These are phyloP conservation scores for Pseudotriccus pelzelni DNA, from an alignment of 2,797 vertebrate genomes.

Conservation along the genomic window DNA sequence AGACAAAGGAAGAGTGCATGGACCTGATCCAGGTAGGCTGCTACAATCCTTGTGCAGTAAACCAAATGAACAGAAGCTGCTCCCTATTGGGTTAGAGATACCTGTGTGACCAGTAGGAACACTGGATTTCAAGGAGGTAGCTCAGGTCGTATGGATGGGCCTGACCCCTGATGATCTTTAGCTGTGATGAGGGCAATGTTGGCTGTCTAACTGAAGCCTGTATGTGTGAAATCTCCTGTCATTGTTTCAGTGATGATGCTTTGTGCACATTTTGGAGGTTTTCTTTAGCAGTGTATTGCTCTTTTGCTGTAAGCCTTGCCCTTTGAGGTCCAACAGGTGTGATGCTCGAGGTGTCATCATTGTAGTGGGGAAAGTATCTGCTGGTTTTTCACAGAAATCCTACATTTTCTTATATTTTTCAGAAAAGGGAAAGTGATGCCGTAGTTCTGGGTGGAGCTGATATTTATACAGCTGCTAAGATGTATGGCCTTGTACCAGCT, in stretches of 20 bases:
- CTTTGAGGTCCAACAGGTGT: background rate
- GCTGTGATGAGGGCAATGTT: background rate
- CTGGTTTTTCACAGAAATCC: background rate
- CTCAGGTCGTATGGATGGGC: background rate
- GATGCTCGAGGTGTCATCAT: background rate
- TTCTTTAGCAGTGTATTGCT: background rate
- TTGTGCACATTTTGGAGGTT: background rate
- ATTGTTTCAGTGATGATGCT: background rate
- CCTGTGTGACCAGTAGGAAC: background rate
- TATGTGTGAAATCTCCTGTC: background rate
- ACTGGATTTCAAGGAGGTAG: background rate
- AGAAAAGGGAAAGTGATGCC: slow-evolving; percentile 86
- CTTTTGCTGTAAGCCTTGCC: background rate
- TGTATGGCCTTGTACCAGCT: slow-evolving; percentile 86
- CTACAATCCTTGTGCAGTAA: background rate
- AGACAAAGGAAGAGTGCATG: slow-evolving; percentile 86
- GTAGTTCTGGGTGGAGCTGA: slow-evolving; percentile 87
- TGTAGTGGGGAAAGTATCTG: background rate
- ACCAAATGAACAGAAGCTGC: background rate
- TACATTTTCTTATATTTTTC: background rate
- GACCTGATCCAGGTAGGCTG: slow-evolving; percentile 72
- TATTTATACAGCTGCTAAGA: slow-evolving; percentile 90
- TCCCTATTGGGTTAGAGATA: background rate
- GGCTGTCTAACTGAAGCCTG: background rate
- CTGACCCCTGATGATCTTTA: background rate